Percentiles rank a stretch among this genome's conserved stretches.
phyloP scores from a whole-genome alignment of 2,797 vertebrate genomes.

The Xiphorhynchus erythropygius region DNA sequence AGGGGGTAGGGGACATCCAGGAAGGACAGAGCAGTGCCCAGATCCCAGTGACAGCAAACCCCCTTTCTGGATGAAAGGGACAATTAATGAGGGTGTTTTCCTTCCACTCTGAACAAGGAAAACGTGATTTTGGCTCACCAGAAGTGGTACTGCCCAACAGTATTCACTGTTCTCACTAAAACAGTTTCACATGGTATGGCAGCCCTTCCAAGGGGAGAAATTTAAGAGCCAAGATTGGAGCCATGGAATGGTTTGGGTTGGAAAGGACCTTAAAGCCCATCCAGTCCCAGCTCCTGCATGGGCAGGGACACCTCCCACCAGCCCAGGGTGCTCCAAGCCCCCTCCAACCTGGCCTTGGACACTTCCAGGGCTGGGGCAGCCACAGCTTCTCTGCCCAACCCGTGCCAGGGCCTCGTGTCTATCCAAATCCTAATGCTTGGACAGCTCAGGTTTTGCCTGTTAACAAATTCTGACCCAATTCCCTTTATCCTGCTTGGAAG shows the following conservation, averaged over 20 bases:
- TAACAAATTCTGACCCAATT: background rate
- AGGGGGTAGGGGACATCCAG: background rate
- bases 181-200: accelerated
- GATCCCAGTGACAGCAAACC: background rate
- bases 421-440: background rate
- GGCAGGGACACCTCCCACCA: background rate
- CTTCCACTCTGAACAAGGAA: background rate
- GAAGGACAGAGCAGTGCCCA: background rate
- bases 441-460: too few relatives aligned
- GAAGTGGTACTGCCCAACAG: background rate
- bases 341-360: background rate
- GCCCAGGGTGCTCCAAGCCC: background rate
- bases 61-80: background rate
- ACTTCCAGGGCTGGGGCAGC: background rate
- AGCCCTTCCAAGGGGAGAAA: background rate
- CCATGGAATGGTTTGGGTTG: background rate
- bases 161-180: accelerated
- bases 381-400: background rate
- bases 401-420: background rate
- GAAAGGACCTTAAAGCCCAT: background rate
- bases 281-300: background rate
- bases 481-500: background rate
- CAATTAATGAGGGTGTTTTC: background rate
- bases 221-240: background rate
- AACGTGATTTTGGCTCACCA: accelerated